Conservation (phyloP, 2,888 invertebrate species). For the Eutolmus rufibarbis region DNA sequence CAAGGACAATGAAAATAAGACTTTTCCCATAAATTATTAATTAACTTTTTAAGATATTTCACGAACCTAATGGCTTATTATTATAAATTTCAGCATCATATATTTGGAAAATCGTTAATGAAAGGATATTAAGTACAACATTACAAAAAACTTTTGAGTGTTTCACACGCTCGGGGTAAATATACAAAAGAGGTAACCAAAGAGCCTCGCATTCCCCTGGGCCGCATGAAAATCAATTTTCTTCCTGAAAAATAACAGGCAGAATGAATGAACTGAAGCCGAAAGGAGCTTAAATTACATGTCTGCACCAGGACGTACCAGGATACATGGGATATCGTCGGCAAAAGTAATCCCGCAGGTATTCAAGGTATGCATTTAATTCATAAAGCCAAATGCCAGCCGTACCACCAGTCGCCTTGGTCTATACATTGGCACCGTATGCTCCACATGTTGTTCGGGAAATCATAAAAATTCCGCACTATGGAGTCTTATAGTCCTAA, state of each 20-base stretch:
- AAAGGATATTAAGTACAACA: neutral
- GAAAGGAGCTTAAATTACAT: neutral
- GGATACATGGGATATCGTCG: neutral
- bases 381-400: neutral
- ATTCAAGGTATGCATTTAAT: neutral
- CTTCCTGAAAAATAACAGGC: neutral
- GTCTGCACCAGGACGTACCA: slow-evolving; percentile 6
- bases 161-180: neutral
- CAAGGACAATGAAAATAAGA: too few relatives aligned
- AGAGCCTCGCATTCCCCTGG: neutral
- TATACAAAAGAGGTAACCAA: neutral
- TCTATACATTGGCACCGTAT: neutral
- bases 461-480: neutral
- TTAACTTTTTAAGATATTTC: neutral
- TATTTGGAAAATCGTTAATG: neutral
- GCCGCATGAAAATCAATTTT: neutral
- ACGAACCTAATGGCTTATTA: neutral
- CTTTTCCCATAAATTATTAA: neutral
- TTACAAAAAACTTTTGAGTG: neutral
- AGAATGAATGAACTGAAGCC: neutral
- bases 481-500: neutral
- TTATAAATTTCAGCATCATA: neutral
- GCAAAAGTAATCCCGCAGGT: neutral
- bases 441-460: neutral
- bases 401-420: neutral